Percentiles rank a stretch among this genome's conserved stretches.
These are phyloP conservation scores for Drosophila ambigua DNA, from an alignment of 1,140 invertebrate genomes.

Conservation along the genomic window DNA sequence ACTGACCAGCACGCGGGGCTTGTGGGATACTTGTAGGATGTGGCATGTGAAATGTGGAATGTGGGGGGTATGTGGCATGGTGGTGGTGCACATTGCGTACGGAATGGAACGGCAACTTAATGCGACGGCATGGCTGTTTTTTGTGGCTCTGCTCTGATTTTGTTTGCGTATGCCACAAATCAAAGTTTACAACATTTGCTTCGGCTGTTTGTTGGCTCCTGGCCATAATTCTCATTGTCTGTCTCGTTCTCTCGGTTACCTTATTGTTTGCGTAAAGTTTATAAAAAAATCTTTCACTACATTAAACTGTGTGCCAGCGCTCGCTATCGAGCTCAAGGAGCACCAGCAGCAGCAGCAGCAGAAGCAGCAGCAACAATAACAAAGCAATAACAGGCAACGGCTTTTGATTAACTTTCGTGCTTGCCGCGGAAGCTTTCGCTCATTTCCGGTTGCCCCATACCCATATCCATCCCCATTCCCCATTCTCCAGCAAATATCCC, in stretches of 20 bases:
- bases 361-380: slow-evolving; percentile 37
- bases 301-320: slow-evolving; percentile 50
- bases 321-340: no score
- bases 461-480: neutral
- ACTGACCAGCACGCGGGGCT: neutral
- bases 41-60: no score
- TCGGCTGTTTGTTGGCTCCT: neutral
- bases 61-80: no score
- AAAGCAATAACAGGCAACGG: slow-evolving; percentile 5
- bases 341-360: no score
- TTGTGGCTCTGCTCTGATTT: neutral
- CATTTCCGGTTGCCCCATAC: slow-evolving; percentile 44
- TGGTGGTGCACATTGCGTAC: neutral
- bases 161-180: slow-evolving; percentile 1
- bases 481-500: slow-evolving; percentile 57
- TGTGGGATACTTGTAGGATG: no score
- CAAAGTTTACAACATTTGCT: slow-evolving; percentile 10
- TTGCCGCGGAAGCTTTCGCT: slow-evolving; percentile 42
- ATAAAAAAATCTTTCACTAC: slow-evolving; percentile 59
- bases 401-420: slow-evolving; percentile 62
- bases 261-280: slow-evolving; percentile 49
- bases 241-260: slow-evolving; percentile 6
- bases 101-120: slow-evolving; percentile 12
- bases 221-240: slow-evolving; percentile 3
- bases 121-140: neutral